Base-by-base conservation (phyloP, 2,888 invertebrate species). In the Ceramica pisi region DNA sequence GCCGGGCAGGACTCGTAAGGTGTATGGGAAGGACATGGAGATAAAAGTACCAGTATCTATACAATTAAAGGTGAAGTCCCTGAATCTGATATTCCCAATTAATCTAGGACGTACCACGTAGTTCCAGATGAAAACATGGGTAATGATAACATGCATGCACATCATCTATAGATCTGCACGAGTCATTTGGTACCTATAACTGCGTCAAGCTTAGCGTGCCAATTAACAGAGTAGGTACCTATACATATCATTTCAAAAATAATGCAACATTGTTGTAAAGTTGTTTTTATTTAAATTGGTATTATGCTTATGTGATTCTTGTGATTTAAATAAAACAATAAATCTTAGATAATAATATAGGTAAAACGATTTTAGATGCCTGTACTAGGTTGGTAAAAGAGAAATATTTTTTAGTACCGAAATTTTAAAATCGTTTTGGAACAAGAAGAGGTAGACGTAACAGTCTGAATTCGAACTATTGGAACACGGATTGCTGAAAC, bases 231-330 rank as follows among this genome's bases (percentile, higher is more conserved):
- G 31, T n/a, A n/a, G n/a, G n/a, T 31, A 31, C 31, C 31, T 31
- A 14, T 14, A 53, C 23, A 46, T 56, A 69, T 51, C 23, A 48
- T 63, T 41, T 16, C 0, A 31, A 12, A 12, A 53, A 51, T 46
- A 23, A n/a, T n/a, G 2, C 8, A 31, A 31, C n/a, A 12, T 38
- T 59, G 14, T 35, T 62, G 62, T 59, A 41, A 12, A 21, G 16
- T 35, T 55, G 46, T 38, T 14, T 8, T 4, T n/a, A n/a, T n/a
- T n/a, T n/a, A n/a, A n/a, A n/a, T n/a, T n/a, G n/a, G n/a, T 51
- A 63, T 50, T 23, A 5, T 5, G 61, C 61, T 69, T 57, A 21
- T 44, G 48, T 74, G 48, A 61, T 60, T 69, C 67, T 71, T 71
- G 56, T 71, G 66, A 75, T 71, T n/a, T n/a, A n/a, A 10, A 26